phyloP scores from a whole-genome alignment of 2,797 vertebrate genomes.

The Scarus forsteni region DNA sequence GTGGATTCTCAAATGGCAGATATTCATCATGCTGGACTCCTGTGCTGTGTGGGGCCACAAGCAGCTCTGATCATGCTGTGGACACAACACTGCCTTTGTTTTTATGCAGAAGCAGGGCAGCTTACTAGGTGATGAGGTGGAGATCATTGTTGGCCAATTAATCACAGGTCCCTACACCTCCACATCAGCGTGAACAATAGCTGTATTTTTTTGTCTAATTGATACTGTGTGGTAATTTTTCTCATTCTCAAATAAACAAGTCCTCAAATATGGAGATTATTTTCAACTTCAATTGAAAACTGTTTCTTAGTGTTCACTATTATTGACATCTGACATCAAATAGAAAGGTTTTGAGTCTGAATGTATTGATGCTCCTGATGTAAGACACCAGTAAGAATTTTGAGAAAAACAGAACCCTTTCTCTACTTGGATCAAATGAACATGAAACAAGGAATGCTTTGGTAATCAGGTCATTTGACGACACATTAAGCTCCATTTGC shows the following conservation, averaged over 20 bases:
- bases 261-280: background rate
- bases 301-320: conserved; percentile 25
- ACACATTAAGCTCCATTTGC: conserved; percentile 15
- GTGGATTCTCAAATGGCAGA: conserved; percentile 43
- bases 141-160: conserved; percentile 39
- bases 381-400: background rate
- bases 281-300: conserved; percentile 1
- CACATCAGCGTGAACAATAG: background rate
- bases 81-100: conserved; percentile 40
- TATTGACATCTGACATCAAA: too few relatives aligned
- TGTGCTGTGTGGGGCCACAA: conserved; percentile 28
- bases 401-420: background rate
- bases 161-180: background rate
- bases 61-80: conserved; percentile 31
- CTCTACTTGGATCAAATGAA: background rate
- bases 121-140: conserved; percentile 32
- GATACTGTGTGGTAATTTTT: background rate
- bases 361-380: conserved; percentile 3
- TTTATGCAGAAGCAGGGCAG: conserved; percentile 21
- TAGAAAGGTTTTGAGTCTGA: conserved; percentile 6
- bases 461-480: conserved; percentile 7
- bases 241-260: background rate
- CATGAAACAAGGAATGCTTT: background rate
- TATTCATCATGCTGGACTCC: conserved; percentile 44
- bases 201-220: conserved; percentile 6